Evolutionary conservation across 2,113 vertebrate species (phyloP), one percentile per base, ranked within the genome.

Genomic region (Blennius ocellaris): DNA sequence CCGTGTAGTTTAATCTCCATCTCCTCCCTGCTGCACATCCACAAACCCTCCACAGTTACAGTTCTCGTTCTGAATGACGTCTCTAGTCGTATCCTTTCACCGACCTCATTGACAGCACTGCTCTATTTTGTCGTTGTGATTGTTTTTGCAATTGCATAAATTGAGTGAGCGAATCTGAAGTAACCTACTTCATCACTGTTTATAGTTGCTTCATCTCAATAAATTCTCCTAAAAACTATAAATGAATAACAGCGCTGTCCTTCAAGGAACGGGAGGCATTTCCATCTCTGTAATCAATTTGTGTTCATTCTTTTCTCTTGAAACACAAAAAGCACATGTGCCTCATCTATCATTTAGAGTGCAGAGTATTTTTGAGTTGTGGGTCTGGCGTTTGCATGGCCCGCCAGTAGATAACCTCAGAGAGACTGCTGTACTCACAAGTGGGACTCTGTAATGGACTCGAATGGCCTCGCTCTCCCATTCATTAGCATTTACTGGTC

Each of bases 401-500:
- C 78, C 87, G 86, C 88, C 90, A 86, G 83, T 86, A 89, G 90
- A 94, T 93, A 92, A 91, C 90, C 88, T 91, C 88, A 81, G 78
- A 83, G 87, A 84, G 80, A 81, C 77, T 69, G 72, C 63, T 48
- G 10, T 81, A 83, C 87, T 88, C 82, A 87, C 89, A 81, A 80
- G 80, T 90, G 85, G 89, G 86, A 90, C 88, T 90, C 82, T 85
- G 91, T 94, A 94, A 94, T 94, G 94, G 93, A 94, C 91, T 90
- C 56, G 76, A 94, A 94, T 93, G 89, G 90, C 91, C 90, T 92
- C 80, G 88, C 86, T 62, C 81, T 81, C 81, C 87, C 85, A 86
- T 90, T 93, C 89, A 94, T 94, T 94, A 93, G 90, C 92, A 93
- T 94, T 93, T 91, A 86, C 89, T 92, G 88, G 84, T 91, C 87